Percentiles rank a stretch among this genome's conserved stretches.
Conservation (phyloP, 2,888 invertebrate genomes). For the Busseola fusca region DNA sequence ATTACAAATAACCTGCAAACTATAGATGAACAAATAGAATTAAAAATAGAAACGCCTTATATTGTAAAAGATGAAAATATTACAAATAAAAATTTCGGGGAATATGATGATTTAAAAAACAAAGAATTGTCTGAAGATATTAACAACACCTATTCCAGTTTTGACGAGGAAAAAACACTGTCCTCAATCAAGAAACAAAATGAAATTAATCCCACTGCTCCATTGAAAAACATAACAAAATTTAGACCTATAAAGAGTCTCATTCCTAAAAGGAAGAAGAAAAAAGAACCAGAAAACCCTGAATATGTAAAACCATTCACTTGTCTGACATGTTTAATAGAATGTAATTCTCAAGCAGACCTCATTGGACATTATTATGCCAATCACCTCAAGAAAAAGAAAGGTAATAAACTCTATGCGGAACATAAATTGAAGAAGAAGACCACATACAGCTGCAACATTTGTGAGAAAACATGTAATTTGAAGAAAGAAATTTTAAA, state of each 20-base stretch:
- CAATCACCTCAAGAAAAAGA: conserved; percentile 52
- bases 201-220: neutral
- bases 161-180: conserved; percentile 34
- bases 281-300: conserved; percentile 10
- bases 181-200: conserved; percentile 28
- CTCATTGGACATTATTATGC: conserved; percentile 72
- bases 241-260: conserved; percentile 10
- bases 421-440: conserved; percentile 47
- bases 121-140: conserved; percentile 13
- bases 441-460: conserved; percentile 70
- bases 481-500: conserved; percentile 67
- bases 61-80: conserved; percentile 19
- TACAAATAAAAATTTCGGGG: neutral
- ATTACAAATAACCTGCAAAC: conserved; percentile 40
- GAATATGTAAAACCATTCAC: conserved; percentile 51
- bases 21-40: conserved; percentile 40
- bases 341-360: conserved; percentile 60
- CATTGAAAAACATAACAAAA: conserved; percentile 7
- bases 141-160: conserved; percentile 25
- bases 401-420: conserved; percentile 47
- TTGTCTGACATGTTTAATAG: conserved; percentile 72
- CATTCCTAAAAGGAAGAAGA: conserved; percentile 21
- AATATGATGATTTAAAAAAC: conserved; percentile 22
- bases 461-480: conserved; percentile 69
- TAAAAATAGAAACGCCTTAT: conserved; percentile 14